Evolutionary conservation across 2,888 invertebrate genomes (phyloP), one percentile per base, ranked within the genome.

Genomic region (Polydrusus tereticollis): DNA sequence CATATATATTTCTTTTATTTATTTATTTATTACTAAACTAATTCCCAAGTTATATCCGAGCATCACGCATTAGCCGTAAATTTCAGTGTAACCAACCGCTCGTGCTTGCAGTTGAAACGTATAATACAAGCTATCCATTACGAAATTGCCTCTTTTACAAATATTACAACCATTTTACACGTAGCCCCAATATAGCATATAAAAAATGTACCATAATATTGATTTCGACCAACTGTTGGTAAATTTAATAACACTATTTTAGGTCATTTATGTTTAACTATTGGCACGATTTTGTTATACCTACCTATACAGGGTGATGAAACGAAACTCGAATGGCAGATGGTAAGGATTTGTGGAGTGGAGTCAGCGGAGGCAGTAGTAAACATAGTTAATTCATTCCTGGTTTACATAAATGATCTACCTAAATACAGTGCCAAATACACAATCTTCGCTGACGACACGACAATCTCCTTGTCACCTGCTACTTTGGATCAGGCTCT

Each of bases 21-120:
- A 20, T 20, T 6, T 20, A 2, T 10, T 10, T 3, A 8, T 18
- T 18, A 47, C 47, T 5, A 12, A 47, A 47, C 12, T 21, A 47
- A 47, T 47, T 47, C 8, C 20, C 45, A 18, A 16, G 36, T 20
- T 43, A 45, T 16, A 47, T 23, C 5, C 21, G 3, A 12, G 21
- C 3, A n/a, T 8, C 47, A 47, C 47, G 47, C 21, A 47, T 47
- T 47, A 14, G 52, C 52, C 8, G 29, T 52, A 52, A 23, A 52
- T 29, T 52, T 26, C 1, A 23, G 29, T 52, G 52, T 29, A 29
- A 52, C 36, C 12, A 36, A n/a, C 36, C 16, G 20, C 8, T 29
- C 26, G 52, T 52, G 29, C 7, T 52, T 29, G 26, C 29, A 52
- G 21, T 12, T 12, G 23, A 23, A 50, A 50, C n/a, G 5, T 29